These are phyloP conservation scores for Mycetomoellerius zeteki DNA, from an alignment of 1,140 invertebrate species.

Conservation along the genomic window DNA sequence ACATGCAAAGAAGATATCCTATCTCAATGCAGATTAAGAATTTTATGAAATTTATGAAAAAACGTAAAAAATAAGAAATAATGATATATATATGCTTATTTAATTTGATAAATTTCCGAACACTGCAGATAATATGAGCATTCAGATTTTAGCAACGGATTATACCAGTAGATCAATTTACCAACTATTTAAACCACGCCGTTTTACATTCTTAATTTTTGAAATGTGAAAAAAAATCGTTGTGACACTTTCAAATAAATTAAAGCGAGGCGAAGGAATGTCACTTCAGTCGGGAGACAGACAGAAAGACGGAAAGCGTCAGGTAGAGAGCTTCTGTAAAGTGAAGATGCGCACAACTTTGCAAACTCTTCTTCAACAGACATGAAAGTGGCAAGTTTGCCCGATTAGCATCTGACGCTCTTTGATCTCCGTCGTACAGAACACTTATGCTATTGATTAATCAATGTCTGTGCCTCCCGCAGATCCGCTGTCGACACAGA, in stretches of 20 bases:
- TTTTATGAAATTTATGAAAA: too few species aligned
- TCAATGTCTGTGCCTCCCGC: constrained; percentile 20
- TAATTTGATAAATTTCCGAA: too few species aligned
- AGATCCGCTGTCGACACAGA: constrained; percentile 31
- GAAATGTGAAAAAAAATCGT: constrained; percentile 8
- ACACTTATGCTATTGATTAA: constrained; percentile 54
- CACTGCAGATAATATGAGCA: too few species aligned
- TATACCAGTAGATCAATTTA: too few species aligned
- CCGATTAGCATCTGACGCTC: constrained; percentile 27
- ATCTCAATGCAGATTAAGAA: too few species aligned
- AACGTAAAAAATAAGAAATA: too few species aligned
- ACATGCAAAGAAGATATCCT: too few species aligned
- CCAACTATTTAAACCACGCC: too few species aligned
- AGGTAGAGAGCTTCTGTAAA: neutral
- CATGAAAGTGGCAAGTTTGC: constrained; percentile 58
- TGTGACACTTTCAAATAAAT: neutral
- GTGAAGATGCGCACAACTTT: neutral
- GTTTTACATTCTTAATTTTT: neutral
- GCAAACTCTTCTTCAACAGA: constrained; percentile 12
- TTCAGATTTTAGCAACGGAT: too few species aligned
- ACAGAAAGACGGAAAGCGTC: neutral
- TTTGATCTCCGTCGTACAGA: constrained; percentile 37
- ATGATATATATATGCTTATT: too few species aligned
- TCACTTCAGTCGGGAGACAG: neutral
- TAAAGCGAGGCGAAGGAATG: constrained; percentile 17